Conservation (phyloP, 2,797 vertebrate genomes). For the Hypotaenidia philippensis region DNA sequence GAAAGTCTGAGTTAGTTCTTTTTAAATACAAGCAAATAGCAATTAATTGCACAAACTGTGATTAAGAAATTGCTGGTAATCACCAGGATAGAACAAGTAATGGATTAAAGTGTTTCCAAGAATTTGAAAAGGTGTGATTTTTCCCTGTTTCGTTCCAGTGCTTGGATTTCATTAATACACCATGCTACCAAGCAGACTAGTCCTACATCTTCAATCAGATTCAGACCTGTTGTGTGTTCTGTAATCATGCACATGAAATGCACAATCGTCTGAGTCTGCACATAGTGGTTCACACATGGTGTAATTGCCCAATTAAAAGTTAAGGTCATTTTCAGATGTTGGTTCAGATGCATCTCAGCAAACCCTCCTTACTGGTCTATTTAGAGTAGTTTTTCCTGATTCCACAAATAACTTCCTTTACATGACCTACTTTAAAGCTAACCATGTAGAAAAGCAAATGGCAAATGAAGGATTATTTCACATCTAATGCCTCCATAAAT, state of each 20-base stretch:
- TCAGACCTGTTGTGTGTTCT: not conserved
- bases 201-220: not conserved
- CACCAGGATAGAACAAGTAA: constrained; percentile 4
- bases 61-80: constrained; percentile 51
- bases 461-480: constrained; percentile 64
- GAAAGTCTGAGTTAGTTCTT: constrained; percentile 37
- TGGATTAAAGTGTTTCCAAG: constrained; percentile 9
- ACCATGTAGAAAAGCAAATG: constrained; percentile 53
- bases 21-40: constrained; percentile 37
- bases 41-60: constrained; percentile 44
- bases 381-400: not conserved
- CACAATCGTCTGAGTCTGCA: not conserved
- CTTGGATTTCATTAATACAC: not conserved
- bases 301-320: not conserved
- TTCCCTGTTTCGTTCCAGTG: not conserved
- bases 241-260: not conserved
- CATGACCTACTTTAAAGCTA: constrained; percentile 19
- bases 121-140: constrained; percentile 12
- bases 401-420: constrained; percentile 43
- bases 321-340: not conserved
- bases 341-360: not conserved
- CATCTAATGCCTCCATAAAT: constrained; percentile 62
- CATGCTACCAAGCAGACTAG: not conserved
- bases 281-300: not conserved
- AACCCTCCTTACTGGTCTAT: not conserved